A percentile compares a stretch with the other conserved stretches of the same genome.
These are phyloP conservation scores for Excalfactoria chinensis DNA, from an alignment of 2,113 vertebrate species.

Conservation along the genomic window DNA sequence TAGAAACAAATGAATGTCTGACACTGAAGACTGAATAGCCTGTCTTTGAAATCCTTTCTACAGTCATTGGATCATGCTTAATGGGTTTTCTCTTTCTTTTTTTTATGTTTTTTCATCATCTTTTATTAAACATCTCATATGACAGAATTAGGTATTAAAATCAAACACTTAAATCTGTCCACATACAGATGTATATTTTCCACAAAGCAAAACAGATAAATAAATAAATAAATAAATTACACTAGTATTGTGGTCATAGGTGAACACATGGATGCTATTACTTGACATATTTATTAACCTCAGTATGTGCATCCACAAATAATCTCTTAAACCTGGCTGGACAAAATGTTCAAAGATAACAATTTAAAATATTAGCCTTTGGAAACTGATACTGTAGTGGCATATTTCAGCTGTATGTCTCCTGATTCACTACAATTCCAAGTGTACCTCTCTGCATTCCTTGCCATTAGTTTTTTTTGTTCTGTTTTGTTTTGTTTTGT, in stretches of 20 bases:
- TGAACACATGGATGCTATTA: neutral
- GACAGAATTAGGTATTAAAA: conserved; percentile 32
- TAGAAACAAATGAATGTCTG: conserved; percentile 71
- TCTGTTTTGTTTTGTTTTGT: too few species aligned
- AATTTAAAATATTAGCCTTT: neutral
- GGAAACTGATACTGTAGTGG: neutral
- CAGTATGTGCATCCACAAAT: neutral
- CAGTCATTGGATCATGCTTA: neutral
- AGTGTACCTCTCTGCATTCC: neutral
- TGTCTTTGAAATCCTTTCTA: conserved; percentile 50
- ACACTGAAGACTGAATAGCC: conserved; percentile 14
- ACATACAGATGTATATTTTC: neutral
- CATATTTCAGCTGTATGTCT: neutral
- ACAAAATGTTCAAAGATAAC: neutral
- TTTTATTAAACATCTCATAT: neutral
- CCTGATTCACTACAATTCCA: neutral
- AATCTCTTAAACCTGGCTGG: neutral
- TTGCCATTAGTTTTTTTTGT: neutral
- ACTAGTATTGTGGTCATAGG: neutral
- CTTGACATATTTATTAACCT: neutral
- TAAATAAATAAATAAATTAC: neutral
- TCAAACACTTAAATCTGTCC: neutral
- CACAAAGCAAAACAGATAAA: neutral
- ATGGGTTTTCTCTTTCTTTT: neutral
- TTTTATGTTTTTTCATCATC: neutral